These are phyloP conservation scores for Aphelenchoides fujianensis DNA, from an alignment of 1,140 invertebrate genomes.

Conservation along the genomic window DNA sequence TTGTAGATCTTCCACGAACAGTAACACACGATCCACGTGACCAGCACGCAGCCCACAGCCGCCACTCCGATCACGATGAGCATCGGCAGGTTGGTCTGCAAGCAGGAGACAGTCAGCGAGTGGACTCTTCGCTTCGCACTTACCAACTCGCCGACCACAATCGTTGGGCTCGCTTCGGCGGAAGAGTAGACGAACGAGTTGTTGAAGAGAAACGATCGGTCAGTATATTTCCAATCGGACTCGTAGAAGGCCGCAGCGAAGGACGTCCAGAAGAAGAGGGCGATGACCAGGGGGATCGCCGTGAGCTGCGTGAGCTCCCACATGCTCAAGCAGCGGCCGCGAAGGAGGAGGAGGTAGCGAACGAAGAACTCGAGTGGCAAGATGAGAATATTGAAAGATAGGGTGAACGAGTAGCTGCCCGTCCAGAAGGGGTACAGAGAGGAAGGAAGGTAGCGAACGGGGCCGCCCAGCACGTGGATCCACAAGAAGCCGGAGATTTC, in stretches of 20 bases:
- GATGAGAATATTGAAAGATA: background rate
- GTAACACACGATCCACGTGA: background rate
- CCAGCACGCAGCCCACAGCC: background rate
- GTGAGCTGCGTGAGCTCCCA: background rate
- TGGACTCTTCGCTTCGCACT: background rate
- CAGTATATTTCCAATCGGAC: constrained; percentile 4
- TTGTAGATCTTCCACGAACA: background rate
- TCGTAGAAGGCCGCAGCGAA: background rate
- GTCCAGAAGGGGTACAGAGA: background rate
- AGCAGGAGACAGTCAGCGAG: background rate
- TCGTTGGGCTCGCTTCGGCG: background rate
- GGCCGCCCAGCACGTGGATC: constrained; percentile 3
- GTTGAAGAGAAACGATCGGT: background rate
- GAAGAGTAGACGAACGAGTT: background rate
- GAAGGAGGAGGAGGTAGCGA: background rate
- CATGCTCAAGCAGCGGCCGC: background rate
- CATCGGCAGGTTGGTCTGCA: background rate
- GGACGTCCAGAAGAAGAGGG: background rate
- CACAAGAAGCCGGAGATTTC: background rate
- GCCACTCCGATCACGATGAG: background rate
- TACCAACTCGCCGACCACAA: constrained; percentile 5
- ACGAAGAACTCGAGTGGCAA: background rate
- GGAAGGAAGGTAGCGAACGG: background rate
- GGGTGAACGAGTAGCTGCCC: background rate
- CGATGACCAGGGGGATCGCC: background rate